Evolutionary conservation across 2,113 vertebrate genomes (phyloP).

Genomic region (Oreochromis aureus): DNA sequence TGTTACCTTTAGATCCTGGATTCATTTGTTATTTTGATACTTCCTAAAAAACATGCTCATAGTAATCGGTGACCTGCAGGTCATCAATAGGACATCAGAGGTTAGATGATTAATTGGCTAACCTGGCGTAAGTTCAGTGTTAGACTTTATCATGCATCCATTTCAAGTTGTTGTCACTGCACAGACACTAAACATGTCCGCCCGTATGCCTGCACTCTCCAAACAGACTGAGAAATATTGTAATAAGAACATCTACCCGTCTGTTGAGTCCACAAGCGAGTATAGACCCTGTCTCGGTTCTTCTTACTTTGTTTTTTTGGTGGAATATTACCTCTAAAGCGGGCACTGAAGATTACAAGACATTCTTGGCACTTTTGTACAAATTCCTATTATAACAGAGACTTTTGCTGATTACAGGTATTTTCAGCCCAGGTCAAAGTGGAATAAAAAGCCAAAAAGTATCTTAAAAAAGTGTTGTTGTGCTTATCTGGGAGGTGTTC

Average conservation of each 20-base stretch:
- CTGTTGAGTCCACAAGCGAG: not conserved
- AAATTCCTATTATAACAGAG: not conserved
- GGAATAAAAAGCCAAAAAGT: not conserved
- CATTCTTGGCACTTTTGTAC: not conserved
- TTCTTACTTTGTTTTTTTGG: accelerated
- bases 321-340: not conserved
- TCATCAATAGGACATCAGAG: not conserved
- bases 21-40: not conserved
- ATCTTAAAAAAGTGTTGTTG: not conserved
- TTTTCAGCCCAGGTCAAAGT: not conserved
- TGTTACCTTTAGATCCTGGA: not conserved
- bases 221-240: not conserved
- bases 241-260: not conserved
- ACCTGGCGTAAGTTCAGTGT: not conserved
- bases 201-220: not conserved
- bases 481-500: not conserved
- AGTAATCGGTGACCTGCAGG: not conserved
- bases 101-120: not conserved
- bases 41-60: not conserved
- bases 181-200: not conserved
- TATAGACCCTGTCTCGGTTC: not conserved
- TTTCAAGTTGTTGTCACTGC: not conserved
- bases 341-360: not conserved
- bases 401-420: not conserved
- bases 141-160: not conserved